Evolutionary conservation across 2,113 vertebrate genomes (phyloP).

Genomic region (Caloenas nicobarica): DNA sequence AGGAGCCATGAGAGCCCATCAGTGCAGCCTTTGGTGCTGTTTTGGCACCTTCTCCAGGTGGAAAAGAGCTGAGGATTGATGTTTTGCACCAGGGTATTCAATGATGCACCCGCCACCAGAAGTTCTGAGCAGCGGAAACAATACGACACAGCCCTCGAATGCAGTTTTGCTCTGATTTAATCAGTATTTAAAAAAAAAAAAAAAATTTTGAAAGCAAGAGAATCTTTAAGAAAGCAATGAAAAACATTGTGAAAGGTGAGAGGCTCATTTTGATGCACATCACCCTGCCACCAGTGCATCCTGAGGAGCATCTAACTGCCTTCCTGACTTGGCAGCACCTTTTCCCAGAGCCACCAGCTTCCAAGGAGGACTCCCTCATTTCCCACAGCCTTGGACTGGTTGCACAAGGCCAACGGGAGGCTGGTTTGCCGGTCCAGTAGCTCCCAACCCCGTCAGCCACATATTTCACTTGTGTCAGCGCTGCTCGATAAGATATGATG

Average conservation of each 20-base stretch:
- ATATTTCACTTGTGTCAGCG: background rate
- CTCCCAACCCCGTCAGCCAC: background rate
- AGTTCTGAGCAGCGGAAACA: background rate
- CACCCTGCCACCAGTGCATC: background rate
- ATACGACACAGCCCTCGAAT: rapidly evolving
- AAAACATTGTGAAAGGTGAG: background rate
- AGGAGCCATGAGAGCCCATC: background rate
- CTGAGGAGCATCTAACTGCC: rapidly evolving
- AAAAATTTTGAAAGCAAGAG: background rate
- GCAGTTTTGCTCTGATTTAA: background rate
- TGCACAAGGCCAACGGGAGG: background rate
- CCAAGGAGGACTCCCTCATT: background rate
- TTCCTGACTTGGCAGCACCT: background rate
- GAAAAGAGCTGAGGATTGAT: background rate
- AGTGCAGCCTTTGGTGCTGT: background rate
- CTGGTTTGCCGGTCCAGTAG: background rate
- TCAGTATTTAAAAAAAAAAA: background rate
- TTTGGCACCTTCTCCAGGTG: background rate
- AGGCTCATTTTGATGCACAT: background rate
- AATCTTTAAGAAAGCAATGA: background rate
- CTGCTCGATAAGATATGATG: rapidly evolving
- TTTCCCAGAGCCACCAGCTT: background rate
- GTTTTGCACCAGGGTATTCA: background rate
- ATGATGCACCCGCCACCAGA: rapidly evolving
- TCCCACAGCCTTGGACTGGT: background rate